A percentile compares a stretch with the other conserved stretches of the same genome.
These are phyloP conservation scores for Elgaria multicarinata DNA, from an alignment of 2,113 vertebrate species.

Conservation along the genomic window DNA sequence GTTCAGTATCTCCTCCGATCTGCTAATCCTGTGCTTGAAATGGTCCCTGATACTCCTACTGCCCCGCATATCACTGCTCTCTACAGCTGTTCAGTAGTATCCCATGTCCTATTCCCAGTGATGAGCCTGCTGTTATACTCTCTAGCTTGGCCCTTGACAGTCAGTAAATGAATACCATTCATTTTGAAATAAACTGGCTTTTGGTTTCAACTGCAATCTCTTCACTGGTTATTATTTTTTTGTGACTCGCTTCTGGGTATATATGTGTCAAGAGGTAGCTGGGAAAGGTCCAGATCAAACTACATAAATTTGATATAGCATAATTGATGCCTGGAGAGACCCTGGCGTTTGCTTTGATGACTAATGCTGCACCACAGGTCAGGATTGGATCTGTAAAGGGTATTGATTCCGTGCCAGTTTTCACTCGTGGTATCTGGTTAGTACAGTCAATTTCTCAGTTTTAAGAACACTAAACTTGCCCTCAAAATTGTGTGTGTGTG, in stretches of 20 bases:
- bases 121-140: background rate
- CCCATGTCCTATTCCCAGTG: background rate
- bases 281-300: background rate
- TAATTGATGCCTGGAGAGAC: background rate
- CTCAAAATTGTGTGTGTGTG: conserved; percentile 1
- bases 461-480: background rate
- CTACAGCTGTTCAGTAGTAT: background rate
- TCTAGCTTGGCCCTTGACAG: background rate
- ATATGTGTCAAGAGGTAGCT: background rate
- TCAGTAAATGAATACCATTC: background rate
- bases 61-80: background rate
- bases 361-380: background rate
- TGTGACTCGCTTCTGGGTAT: background rate
- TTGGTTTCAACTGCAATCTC: background rate
- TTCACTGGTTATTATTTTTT: background rate
- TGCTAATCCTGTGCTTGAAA: background rate
- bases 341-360: background rate
- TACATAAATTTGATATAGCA: background rate
- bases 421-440: background rate
- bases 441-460: background rate
- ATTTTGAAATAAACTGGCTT: conserved; percentile 3
- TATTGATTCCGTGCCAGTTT: background rate
- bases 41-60: background rate
- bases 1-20: background rate
- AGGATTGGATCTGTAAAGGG: background rate